A percentile compares a stretch with the other conserved stretches of the same genome.
These are phyloP conservation scores for Aix galericulata DNA, from an alignment of 2,113 vertebrate species.

Conservation along the genomic window DNA sequence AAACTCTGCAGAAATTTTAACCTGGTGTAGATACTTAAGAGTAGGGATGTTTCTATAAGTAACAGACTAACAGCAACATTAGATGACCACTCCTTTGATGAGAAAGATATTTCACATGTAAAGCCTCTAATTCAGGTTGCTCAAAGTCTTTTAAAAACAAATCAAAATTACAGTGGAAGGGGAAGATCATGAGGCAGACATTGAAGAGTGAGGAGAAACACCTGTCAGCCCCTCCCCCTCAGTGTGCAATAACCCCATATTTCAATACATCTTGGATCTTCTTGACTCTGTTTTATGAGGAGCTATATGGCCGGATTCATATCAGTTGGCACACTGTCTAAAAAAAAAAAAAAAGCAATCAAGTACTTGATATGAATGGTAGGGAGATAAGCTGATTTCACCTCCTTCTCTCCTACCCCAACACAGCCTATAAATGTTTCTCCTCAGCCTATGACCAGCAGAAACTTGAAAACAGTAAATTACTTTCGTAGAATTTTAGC, in stretches of 20 bases:
- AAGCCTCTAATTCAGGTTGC: background rate
- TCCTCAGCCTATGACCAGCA: background rate
- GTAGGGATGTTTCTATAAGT: background rate
- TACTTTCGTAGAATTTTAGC: background rate
- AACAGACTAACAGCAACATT: background rate
- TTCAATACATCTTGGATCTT: background rate
- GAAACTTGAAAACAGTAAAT: background rate
- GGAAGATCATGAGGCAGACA: background rate
- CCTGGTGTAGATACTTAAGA: background rate
- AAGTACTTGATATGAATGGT: background rate
- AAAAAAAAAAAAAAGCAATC: background rate
- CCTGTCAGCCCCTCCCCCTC: background rate
- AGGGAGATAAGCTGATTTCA: background rate
- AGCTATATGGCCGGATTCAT: background rate
- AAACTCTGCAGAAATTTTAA: background rate
- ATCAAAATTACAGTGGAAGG: background rate
- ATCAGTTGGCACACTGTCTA: background rate
- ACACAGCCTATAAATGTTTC: background rate
- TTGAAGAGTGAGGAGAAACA: background rate
- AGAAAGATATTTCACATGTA: background rate
- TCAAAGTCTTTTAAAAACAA: background rate
- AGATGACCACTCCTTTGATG: background rate
- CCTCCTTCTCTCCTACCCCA: background rate
- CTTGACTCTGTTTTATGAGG: background rate
- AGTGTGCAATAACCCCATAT: background rate